These are phyloP conservation scores for Trichogramma evanescens DNA, from an alignment of 2,888 invertebrate species.

Conservation along the genomic window DNA sequence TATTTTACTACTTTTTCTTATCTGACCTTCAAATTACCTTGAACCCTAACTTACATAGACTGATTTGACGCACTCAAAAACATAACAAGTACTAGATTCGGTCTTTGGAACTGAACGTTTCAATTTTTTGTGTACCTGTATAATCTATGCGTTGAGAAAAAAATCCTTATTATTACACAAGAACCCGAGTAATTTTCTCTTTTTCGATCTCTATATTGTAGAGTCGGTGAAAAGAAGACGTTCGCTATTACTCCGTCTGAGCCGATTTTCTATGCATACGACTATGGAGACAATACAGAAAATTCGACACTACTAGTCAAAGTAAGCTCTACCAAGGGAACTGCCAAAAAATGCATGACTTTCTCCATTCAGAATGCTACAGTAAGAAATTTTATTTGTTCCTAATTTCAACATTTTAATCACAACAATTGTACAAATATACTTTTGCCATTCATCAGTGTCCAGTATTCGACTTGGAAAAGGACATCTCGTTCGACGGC, in stretches of 20 bases:
- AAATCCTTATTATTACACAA: too few relatives aligned
- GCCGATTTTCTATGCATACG: slow-evolving; percentile 58
- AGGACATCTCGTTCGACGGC: slow-evolving; percentile 68
- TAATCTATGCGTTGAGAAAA: too few relatives aligned
- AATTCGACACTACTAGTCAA: slow-evolving; percentile 55
- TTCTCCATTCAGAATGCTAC: slow-evolving; percentile 72
- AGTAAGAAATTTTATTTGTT: slow-evolving; percentile 44
- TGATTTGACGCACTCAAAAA: too few relatives aligned
- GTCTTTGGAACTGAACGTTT: not conserved
- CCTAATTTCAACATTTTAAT: too few relatives aligned
- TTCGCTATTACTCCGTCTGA: slow-evolving; percentile 51
- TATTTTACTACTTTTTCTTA: too few relatives aligned
- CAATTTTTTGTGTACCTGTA: not conserved
- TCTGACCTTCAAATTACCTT: too few relatives aligned
- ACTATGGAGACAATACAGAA: slow-evolving; percentile 48
- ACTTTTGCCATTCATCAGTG: slow-evolving; percentile 55
- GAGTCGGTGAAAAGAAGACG: slow-evolving; percentile 27
- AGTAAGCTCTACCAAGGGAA: slow-evolving; percentile 52
- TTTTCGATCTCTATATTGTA: slow-evolving; percentile 15
- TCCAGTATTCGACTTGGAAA: slow-evolving; percentile 74
- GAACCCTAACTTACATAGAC: too few relatives aligned
- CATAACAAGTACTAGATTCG: slow-evolving; percentile 13
- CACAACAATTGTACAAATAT: not conserved
- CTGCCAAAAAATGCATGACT: slow-evolving; percentile 63
- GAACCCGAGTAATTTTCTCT: too few relatives aligned